These are phyloP conservation scores for Podargus strigoides DNA, from an alignment of 2,797 vertebrate genomes.

Conservation along the genomic window DNA sequence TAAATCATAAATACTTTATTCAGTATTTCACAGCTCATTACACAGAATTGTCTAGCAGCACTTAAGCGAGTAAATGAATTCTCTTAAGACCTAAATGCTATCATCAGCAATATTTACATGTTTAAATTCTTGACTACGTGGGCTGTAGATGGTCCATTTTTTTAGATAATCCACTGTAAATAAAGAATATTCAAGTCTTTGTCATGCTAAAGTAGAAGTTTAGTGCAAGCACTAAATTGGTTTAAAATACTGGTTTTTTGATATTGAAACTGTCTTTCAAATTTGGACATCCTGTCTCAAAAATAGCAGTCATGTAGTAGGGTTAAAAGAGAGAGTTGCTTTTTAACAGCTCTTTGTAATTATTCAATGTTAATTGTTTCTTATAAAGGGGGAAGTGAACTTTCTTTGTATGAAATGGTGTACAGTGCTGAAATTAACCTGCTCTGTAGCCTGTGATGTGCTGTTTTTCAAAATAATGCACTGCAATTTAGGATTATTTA, in stretches of 20 bases:
- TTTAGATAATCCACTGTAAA: not conserved
- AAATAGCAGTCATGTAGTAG: not conserved
- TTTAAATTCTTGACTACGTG: not conserved
- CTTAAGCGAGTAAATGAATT: slow-evolving; percentile 50
- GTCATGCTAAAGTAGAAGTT: not conserved
- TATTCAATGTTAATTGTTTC: not conserved
- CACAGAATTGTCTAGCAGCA: slow-evolving; percentile 40
- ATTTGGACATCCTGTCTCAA: not conserved
- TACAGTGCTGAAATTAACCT: not conserved
- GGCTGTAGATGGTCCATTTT: not conserved
- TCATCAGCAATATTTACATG: slow-evolving; percentile 14
- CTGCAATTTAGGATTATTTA: not conserved
- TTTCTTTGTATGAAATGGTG: not conserved
- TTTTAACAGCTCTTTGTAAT: not conserved
- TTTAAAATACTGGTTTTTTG: not conserved
- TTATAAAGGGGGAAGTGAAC: not conserved
- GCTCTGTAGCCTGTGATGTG: not conserved
- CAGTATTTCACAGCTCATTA: slow-evolving; percentile 53
- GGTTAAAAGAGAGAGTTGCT: not conserved
- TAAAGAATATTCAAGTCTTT: slow-evolving; percentile 3
- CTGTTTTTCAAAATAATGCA: not conserved
- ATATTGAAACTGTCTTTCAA: not conserved
- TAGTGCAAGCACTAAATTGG: not conserved
- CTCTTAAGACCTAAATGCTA: slow-evolving; percentile 30
- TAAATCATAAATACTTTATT: slow-evolving; percentile 69